Percentiles rank a stretch among this genome's conserved stretches.
These are phyloP conservation scores for Nymphalis urticae DNA, from an alignment of 2,888 invertebrate genomes.

Conservation along the genomic window DNA sequence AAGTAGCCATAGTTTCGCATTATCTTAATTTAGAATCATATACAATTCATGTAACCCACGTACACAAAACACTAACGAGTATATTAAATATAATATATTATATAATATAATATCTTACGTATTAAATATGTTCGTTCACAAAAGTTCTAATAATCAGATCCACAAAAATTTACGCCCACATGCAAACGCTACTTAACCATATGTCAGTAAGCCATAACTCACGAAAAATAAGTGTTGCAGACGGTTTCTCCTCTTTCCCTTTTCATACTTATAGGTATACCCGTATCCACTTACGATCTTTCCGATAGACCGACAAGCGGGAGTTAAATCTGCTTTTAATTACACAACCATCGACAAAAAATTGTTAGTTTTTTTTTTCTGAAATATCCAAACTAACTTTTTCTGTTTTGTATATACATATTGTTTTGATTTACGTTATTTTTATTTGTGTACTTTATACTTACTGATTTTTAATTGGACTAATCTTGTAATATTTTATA, in stretches of 20 bases:
- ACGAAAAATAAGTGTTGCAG: slow-evolving; percentile 30
- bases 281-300: slow-evolving; percentile 1
- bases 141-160: slow-evolving; percentile 11
- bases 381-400: background rate
- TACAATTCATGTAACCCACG: background rate
- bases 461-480: no score
- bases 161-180: slow-evolving; percentile 18
- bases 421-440: background rate
- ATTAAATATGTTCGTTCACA: background rate
- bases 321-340: slow-evolving; percentile 40
- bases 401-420: background rate
- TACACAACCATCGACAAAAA: slow-evolving; percentile 26
- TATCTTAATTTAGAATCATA: background rate
- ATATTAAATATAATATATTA: no score
- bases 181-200: slow-evolving; percentile 26
- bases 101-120: background rate
- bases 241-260: slow-evolving; percentile 31
- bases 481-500: no score
- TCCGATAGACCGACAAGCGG: slow-evolving; percentile 28
- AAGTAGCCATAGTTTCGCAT: slow-evolving; percentile 29
- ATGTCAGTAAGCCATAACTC: slow-evolving; percentile 23
- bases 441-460: no score
- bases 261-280: slow-evolving; percentile 16
- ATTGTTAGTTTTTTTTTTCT: background rate
- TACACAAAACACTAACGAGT: background rate